phyloP scores from a whole-genome alignment of 2,888 invertebrate genomes.

The Scaptomyza polygonia region DNA sequence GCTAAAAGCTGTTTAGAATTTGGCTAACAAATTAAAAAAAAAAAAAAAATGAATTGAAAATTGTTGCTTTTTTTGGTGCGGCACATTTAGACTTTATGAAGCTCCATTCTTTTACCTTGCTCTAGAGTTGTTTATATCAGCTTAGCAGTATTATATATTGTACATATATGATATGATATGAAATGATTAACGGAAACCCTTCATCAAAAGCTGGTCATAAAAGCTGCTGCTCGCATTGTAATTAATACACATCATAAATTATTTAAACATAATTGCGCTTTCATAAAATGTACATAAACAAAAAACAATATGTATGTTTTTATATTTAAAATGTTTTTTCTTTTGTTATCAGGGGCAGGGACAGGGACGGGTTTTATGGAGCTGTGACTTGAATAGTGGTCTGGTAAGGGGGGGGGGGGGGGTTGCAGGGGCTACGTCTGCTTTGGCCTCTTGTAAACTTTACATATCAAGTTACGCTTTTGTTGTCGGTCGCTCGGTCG shows the following conservation, averaged over 20 bases:
- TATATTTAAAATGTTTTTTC: conserved; percentile 15
- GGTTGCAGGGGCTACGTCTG: not conserved
- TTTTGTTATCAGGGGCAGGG: conserved; percentile 45
- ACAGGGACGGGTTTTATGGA: not conserved
- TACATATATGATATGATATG: conserved; percentile 1
- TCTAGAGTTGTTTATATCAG: not conserved
- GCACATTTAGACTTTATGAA: conserved; percentile 3
- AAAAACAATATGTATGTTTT: conserved; percentile 6
- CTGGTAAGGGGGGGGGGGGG: not conserved
- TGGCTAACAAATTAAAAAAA: conserved; percentile 22
- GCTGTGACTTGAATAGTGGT: not conserved
- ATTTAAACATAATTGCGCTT: conserved; percentile 62
- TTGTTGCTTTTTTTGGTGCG: conserved; percentile 14
- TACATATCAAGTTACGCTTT: conserved; percentile 68
- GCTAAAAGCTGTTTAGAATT: conserved; percentile 35
- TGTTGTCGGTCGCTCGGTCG: conserved; percentile 23
- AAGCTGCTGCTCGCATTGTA: conserved; percentile 34
- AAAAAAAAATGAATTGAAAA: not conserved
- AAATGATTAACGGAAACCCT: conserved; percentile 29
- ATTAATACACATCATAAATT: conserved; percentile 76
- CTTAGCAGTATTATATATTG: conserved; percentile 4
- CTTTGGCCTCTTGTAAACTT: conserved; percentile 72
- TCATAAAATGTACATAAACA: conserved; percentile 43
- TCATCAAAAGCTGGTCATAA: conserved; percentile 24
- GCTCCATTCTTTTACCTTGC: no score